Percentiles rank a stretch among this genome's conserved stretches.
phyloP scores from a whole-genome alignment of 2,888 invertebrate species.

The Leistus spinibarbis region DNA sequence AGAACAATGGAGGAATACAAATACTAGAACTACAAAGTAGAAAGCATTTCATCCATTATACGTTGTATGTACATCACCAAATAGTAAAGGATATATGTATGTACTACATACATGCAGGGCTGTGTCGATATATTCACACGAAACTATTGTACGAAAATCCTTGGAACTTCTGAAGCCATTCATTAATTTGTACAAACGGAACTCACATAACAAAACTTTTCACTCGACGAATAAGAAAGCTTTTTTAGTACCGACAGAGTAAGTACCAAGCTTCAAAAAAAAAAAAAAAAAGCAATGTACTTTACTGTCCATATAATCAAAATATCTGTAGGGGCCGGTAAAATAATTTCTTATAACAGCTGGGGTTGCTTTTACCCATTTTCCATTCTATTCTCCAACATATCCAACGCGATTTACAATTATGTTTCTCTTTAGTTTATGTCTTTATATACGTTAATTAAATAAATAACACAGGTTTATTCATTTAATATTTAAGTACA shows the following conservation, averaged over 20 bases:
- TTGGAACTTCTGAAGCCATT: constrained; percentile 1
- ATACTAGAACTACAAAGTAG: neutral
- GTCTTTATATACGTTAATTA: no score
- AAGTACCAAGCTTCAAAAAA: no score
- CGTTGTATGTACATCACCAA: neutral
- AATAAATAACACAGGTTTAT: no score
- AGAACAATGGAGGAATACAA: neutral
- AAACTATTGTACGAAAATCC: neutral
- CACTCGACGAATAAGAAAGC: constrained; percentile 4
- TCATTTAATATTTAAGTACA: no score
- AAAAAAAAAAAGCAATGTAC: no score
- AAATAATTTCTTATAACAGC: no score
- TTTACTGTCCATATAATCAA: no score
- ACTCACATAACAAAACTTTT: neutral
- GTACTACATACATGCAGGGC: neutral
- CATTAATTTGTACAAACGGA: constrained; percentile 14
- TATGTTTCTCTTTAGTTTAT: no score
- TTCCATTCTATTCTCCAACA: no score
- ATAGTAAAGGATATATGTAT: constrained; percentile 8
- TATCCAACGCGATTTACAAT: no score
- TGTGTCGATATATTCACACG: constrained; percentile 17
- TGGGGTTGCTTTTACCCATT: no score
- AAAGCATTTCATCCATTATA: neutral
- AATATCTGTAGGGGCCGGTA: no score
- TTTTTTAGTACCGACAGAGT: neutral